Evolutionary conservation across 2,113 vertebrate species (phyloP).

Genomic region (Gymnorhina tibicen): DNA sequence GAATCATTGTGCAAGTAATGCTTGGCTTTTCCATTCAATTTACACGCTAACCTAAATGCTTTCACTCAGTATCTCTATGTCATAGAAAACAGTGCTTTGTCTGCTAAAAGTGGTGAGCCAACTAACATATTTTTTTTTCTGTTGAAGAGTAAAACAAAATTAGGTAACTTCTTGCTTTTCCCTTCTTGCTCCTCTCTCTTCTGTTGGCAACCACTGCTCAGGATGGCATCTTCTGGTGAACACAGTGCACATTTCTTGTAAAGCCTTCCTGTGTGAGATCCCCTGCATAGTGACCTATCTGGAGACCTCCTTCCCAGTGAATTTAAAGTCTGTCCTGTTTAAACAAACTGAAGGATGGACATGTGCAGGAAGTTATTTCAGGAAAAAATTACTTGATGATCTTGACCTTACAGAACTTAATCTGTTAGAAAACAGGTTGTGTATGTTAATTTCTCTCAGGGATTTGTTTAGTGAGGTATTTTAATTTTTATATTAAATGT

Average conservation of each 20-base stretch:
- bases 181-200: neutral
- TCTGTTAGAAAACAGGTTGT: neutral
- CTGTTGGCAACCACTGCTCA: neutral
- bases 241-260: neutral
- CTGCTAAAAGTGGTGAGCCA: neutral
- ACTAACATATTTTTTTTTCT: neutral
- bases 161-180: neutral
- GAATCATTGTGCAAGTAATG: neutral
- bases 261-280: neutral
- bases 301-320: neutral
- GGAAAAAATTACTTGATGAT: neutral
- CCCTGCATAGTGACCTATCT: fast-evolving
- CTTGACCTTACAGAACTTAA: neutral
- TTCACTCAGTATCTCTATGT: neutral
- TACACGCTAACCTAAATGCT: neutral
- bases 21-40: neutral
- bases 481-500: neutral
- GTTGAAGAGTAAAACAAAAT: neutral
- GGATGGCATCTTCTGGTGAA: neutral
- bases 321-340: neutral
- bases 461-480: neutral
- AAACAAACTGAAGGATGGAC: neutral
- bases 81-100: neutral
- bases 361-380: neutral
- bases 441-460: neutral